Evolutionary conservation across 1,140 invertebrate genomes (phyloP), one percentile per base, ranked within the genome.

Genomic region (Wiebesia pumilae): DNA sequence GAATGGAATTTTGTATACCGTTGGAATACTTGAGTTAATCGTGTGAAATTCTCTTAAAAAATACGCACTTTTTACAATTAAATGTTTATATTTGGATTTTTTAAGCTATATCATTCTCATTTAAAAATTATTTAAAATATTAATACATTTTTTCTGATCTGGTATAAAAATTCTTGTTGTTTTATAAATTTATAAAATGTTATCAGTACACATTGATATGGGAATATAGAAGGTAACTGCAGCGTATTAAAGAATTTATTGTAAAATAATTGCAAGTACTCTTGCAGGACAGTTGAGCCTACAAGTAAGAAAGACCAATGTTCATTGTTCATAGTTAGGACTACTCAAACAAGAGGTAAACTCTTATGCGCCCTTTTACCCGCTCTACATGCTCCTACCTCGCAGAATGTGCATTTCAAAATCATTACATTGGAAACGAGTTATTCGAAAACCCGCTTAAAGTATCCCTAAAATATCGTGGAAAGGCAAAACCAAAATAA

Each of bases 361-460:
- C 24, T 69, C 10, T 35, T 14, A 35, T 35, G 4, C n/a, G 10
- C 30, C 30, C 10, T 19, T 69, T 35, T 69, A 33, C 0, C 3
- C 65, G 35, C 7, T 10, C 27, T 27, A 10, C 14, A 30, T 54
- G 9, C 47, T 27, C 27, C 9, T 35, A 35, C 3, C 7, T 69
- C 65, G 10, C 9, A 3, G 75, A 33, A 33, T 33, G 79, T 82
- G 62, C 62, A 82, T 81, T 71, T 47, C 33, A 71, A 82, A 82
- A 82, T 51, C 3, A 82, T 82, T 82, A 51, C 38, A 19, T 62
- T 9, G 51, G 38, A 80, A 62, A 62, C 78, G n/a, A 12, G 78
- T 80, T 62, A 40, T n/a, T 27, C 6, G 10, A 7, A 35, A 33
- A 69, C 33, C 35, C 19, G 19, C 10, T 35, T 7, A 33, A 12